These are phyloP conservation scores for Thunnus maccoyii DNA, from an alignment of 2,113 vertebrate genomes.

Conservation along the genomic window DNA sequence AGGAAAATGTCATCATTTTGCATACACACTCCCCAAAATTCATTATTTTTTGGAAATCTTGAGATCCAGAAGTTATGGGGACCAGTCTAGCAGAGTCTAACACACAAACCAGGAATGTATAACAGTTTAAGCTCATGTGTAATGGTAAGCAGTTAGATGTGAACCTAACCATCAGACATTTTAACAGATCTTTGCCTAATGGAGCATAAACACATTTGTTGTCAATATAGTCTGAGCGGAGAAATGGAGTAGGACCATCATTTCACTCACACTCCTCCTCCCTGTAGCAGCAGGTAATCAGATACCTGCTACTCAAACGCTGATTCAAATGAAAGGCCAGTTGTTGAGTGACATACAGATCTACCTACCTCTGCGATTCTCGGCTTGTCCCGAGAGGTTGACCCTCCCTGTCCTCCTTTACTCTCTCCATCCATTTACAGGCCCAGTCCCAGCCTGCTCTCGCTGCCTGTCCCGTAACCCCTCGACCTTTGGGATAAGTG, in stretches of 20 bases:
- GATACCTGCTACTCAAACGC: constrained; percentile 17
- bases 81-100: not conserved
- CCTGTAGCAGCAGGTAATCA: constrained; percentile 1
- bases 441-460: not conserved
- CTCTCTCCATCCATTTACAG: constrained; percentile 49
- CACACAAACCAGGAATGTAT: not conserved
- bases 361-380: constrained; percentile 48
- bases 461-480: not conserved
- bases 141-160: not conserved
- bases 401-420: constrained; percentile 17
- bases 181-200: constrained; percentile 22
- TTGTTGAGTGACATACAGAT: constrained; percentile 10
- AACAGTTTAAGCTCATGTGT: not conserved
- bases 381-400: not conserved
- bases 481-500: constrained; percentile 5
- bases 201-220: not conserved
- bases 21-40: no score
- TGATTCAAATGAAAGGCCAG: constrained; percentile 4
- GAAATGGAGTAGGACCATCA: not conserved
- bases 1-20: no score
- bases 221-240: constrained; percentile 2
- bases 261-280: constrained; percentile 3
- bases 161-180: not conserved
- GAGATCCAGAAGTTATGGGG: no score
- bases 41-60: no score